Conservation (phyloP, 2,113 vertebrate species). For the Tautogolabrus adspersus region DNA sequence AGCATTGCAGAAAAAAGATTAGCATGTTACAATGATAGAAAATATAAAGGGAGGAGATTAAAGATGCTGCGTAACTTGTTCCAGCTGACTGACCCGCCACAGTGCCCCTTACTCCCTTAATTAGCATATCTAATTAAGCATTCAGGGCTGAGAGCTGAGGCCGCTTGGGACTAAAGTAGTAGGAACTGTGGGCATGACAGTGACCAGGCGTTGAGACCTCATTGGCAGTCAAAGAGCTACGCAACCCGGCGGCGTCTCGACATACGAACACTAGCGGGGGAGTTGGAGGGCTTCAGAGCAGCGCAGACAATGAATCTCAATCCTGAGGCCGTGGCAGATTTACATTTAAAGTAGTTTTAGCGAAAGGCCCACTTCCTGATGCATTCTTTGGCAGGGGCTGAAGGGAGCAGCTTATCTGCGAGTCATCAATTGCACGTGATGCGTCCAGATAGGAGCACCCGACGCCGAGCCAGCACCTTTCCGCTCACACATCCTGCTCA, state of each 20-base stretch:
- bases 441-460: constrained; percentile 67
- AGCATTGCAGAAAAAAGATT: constrained; percentile 9
- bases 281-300: constrained; percentile 64
- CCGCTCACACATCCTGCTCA: constrained; percentile 55
- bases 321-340: constrained; percentile 80
- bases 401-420: constrained; percentile 76
- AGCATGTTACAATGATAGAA: background rate
- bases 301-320: constrained; percentile 80
- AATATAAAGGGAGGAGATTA: constrained; percentile 21
- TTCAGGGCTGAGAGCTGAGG: constrained; percentile 29
- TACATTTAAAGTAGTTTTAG: constrained; percentile 87
- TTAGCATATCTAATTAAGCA: constrained; percentile 41
- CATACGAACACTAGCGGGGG: constrained; percentile 62
- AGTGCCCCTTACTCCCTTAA: constrained; percentile 30
- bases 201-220: constrained; percentile 59
- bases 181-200: constrained; percentile 31
- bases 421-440: constrained; percentile 79
- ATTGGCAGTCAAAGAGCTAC: constrained; percentile 72
- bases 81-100: constrained; percentile 29
- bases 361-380: constrained; percentile 79
- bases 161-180: constrained; percentile 25
- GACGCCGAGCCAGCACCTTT: constrained; percentile 50
- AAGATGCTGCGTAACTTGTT: constrained; percentile 30
- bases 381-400: constrained; percentile 71
- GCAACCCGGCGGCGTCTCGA: constrained; percentile 60